Base-by-base conservation (phyloP, 2,113 vertebrate genomes). In the Pogona vitticeps region DNA sequence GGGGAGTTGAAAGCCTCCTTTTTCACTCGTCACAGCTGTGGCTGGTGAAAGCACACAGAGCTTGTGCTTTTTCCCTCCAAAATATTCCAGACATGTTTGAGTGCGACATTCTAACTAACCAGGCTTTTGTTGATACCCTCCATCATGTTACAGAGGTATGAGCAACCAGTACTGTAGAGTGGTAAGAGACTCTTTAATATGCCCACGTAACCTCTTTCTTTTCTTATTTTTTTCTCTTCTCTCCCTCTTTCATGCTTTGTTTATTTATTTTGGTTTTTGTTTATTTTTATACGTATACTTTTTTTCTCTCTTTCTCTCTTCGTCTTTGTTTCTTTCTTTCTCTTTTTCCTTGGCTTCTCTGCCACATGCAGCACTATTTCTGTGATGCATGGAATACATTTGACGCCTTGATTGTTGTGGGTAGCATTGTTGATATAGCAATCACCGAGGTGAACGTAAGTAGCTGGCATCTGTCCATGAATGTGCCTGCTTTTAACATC, bases 301-400 rank as follows among this genome's bases (percentile, higher is more conserved):
- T 58, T 17, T 89, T 71, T 83, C 33, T 56, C 72, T 92, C 72
- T 90, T 36, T 92, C 78, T 79, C 36, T 88, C 58, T 52, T 86
- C 91, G 63, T 81, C 52, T 91, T 88, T 93, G 46, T 89, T 76
- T 93, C 59, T 92, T 85, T 93, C 17, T 91, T 88, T 95, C 90
- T 94, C 76, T 95, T 92, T 95, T 80, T 93, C 91, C 92, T 94
- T 86, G 91, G 93, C 93, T 95, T 94, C 95, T 95, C 95, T 95
- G 94, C 95, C 95, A 96, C 96, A 98, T 97, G 97, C 98, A 99
- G 99, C 98, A 99, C 98, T 99, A 99, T 99, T 99, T 99, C 98
- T 98, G 98, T 98, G 98, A 99, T 99, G 98, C 98, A 99, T 99
- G 98, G 98, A 99, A 99, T 97, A 99, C 98, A 96, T 99, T 99